Percentiles rank a stretch among this genome's conserved stretches.
Evolutionary conservation across 23 tunicate species (phyloP).

Genomic region (Aplidium turbinatum): DNA sequence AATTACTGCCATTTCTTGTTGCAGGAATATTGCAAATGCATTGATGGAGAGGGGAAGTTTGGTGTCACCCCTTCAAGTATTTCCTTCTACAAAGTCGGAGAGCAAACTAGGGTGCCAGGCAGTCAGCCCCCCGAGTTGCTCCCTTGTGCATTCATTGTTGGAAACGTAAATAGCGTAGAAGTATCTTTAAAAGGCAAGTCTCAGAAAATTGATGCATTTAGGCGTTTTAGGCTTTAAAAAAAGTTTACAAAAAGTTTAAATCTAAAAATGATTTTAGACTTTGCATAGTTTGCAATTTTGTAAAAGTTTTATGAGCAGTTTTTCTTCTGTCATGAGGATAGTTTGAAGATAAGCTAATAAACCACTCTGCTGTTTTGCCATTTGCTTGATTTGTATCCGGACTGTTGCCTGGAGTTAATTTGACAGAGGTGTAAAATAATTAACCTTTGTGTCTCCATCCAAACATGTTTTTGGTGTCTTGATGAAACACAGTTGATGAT

Average conservation of each 20-base stretch:
- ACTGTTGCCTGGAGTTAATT: neutral
- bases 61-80: constrained; percentile 68
- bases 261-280: neutral
- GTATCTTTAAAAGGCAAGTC: constrained; percentile 66
- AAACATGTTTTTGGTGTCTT: too few species aligned
- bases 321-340: neutral
- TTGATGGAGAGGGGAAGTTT: constrained; percentile 65
- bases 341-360: neutral
- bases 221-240: neutral
- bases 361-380: too few species aligned
- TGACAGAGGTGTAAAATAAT: too few species aligned
- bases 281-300: neutral
- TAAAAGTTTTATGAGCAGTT: neutral
- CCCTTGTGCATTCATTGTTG: constrained; percentile 86
- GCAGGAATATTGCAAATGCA: constrained; percentile 78
- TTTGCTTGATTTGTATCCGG: too few species aligned
- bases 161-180: constrained; percentile 71
- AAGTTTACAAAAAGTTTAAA: neutral
- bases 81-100: constrained; percentile 84
- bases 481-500: too few species aligned
- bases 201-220: neutral
- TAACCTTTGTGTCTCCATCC: too few species aligned
- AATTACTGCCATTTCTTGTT: neutral
- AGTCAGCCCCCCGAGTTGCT: constrained; percentile 63
- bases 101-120: constrained; percentile 66